phyloP scores from a whole-genome alignment of 2,888 invertebrate genomes.

The Pyralis farinalis region DNA sequence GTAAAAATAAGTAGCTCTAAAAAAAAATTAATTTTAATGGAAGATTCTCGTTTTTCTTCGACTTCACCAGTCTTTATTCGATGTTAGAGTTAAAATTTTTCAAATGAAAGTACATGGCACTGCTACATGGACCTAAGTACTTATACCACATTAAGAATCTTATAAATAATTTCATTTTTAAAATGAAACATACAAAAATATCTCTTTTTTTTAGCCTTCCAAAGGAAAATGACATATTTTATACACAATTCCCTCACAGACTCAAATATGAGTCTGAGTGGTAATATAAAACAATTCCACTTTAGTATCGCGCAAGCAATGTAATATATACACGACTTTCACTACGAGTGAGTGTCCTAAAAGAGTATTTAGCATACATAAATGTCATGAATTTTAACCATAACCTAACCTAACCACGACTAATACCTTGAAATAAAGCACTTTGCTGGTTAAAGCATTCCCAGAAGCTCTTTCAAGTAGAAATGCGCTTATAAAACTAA shows the following conservation, averaged over 20 bases:
- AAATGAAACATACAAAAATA: slow-evolving; percentile 63
- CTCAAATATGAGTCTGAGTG: slow-evolving; percentile 4
- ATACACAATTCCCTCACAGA: slow-evolving; percentile 27
- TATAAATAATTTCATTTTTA: slow-evolving; percentile 44
- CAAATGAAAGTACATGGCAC: slow-evolving; percentile 62
- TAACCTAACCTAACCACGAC: too few species aligned
- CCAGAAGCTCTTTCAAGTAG: neutral
- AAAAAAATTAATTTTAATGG: slow-evolving; percentile 5
- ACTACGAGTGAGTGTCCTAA: neutral
- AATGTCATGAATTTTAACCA: neutral
- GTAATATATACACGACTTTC: neutral
- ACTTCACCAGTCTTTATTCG: slow-evolving; percentile 70
- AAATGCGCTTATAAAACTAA: too few species aligned
- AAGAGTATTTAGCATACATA: too few species aligned
- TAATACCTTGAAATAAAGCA: slow-evolving; percentile 2
- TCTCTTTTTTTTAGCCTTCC: slow-evolving; percentile 35
- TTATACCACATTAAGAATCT: slow-evolving; percentile 58
- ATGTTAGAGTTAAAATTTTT: slow-evolving; percentile 44
- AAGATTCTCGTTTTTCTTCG: slow-evolving; percentile 26
- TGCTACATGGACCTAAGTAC: slow-evolving; percentile 52
- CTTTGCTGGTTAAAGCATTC: neutral
- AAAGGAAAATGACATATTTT: slow-evolving; percentile 42
- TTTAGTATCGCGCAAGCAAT: neutral
- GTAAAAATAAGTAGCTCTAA: too few species aligned
- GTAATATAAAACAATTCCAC: slow-evolving; percentile 9